A percentile compares a stretch with the other conserved stretches of the same genome.
phyloP scores from a whole-genome alignment of 2,113 vertebrate species.

The Gallinago jamesoni region DNA sequence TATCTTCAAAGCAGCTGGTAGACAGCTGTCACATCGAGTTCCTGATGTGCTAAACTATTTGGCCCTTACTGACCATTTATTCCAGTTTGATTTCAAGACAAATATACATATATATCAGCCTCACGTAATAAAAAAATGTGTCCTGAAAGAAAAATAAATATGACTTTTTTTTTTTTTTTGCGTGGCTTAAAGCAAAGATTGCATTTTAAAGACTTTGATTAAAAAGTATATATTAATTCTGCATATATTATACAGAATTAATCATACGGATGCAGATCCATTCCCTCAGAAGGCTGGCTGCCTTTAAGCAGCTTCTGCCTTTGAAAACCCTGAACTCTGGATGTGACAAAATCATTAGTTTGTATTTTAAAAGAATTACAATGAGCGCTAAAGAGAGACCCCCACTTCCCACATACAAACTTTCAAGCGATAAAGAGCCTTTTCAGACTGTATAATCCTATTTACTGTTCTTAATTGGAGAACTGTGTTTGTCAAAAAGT shows the following conservation, averaged over 20 bases:
- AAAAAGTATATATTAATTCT: neutral
- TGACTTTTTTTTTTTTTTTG: neutral
- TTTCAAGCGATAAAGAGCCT: slow-evolving; percentile 75
- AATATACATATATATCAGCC: neutral
- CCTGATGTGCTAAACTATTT: neutral
- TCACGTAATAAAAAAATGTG: neutral
- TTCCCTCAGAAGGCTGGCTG: neutral
- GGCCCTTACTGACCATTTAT: neutral
- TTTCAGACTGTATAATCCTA: slow-evolving; percentile 81
- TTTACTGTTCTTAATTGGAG: slow-evolving; percentile 79
- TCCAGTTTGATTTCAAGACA: neutral
- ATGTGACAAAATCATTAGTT: slow-evolving; percentile 57
- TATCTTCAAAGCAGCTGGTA: neutral
- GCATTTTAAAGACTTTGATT: slow-evolving; percentile 9
- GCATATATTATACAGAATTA: slow-evolving; percentile 10
- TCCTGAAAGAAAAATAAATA: slow-evolving; percentile 1
- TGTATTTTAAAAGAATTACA: slow-evolving; percentile 67
- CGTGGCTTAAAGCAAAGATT: neutral
- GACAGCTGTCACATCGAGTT: neutral
- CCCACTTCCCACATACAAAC: slow-evolving; percentile 70
- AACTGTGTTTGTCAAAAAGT: slow-evolving; percentile 76
- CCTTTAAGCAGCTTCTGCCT: slow-evolving; percentile 62
- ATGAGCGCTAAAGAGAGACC: slow-evolving; percentile 44
- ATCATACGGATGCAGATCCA: neutral
- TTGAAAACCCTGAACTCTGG: slow-evolving; percentile 37